Evolutionary conservation across 2,113 vertebrate species (phyloP), one percentile per base, ranked within the genome.

Genomic region (Meleagris gallopavo): DNA sequence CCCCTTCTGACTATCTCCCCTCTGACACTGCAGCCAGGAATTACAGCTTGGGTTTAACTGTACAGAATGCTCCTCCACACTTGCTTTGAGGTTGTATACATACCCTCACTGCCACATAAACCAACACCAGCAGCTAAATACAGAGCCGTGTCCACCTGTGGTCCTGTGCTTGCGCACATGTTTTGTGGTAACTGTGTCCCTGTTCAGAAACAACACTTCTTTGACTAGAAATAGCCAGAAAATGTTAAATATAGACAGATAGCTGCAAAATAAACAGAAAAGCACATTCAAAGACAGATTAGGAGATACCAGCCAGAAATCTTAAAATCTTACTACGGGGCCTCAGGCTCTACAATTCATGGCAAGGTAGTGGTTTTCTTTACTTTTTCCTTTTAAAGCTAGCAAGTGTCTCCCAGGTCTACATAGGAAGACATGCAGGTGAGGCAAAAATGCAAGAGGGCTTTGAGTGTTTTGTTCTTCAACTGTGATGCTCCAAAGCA

Each of bases 151-250:
- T 43, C 21, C 5, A 1, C 50, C n/a, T 8, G 3, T 12, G 8
- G n/a, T n/a, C 50, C 41, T 10, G 3, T 11, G 6, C 40, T 36
- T 48, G 11, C 15, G 40, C 0, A 0, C 1, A 2, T 19, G 0
- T 80, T 54, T n/a, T 40, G 25, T 5, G 11, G 17, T 34, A 50
- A 38, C 13, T 40, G 36, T 72, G 62, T 24, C 40, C 46, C 3
- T 2, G 2, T 80, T 86, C 43, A 54, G 55, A 74, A 20, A n/a
- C 41, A 36, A 11, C 25, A 41, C 6, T 46, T 46, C n/a, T 8
- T 20, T 54, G 43, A n/a, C 17, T 54, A n/a, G 36, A 74, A 92
- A 58, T 5, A 73, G 24, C 17, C 41, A 5, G 7, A 69, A 32
- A 32, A 65, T 54, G 27, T 54, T 54, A n/a, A 25, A 55, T 13